A percentile compares a stretch with the other conserved stretches of the same genome.
phyloP scores from a whole-genome alignment of 2,797 vertebrate genomes.

The Sus cebifrons region DNA sequence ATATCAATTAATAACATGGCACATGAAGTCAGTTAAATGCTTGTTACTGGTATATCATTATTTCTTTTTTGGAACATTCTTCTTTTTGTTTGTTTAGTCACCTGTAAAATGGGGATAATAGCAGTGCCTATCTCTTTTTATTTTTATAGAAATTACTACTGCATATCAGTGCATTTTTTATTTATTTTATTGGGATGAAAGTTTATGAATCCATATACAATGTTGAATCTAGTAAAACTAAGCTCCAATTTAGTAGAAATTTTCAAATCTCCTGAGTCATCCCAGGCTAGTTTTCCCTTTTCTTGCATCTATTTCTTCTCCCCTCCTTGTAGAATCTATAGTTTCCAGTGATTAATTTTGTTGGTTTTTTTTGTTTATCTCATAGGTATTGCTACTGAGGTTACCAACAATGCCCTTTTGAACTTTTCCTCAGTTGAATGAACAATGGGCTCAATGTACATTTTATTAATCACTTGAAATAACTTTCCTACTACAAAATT shows the following conservation, averaged over 20 bases:
- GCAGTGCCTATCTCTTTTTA: background rate
- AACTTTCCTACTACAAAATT: background rate
- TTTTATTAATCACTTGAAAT: background rate
- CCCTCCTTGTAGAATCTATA: background rate
- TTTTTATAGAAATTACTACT: background rate
- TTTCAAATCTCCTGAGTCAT: background rate
- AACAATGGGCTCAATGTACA: background rate
- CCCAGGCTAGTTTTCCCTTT: background rate
- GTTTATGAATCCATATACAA: background rate
- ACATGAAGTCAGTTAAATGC: background rate
- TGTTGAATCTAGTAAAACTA: background rate
- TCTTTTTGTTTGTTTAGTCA: background rate
- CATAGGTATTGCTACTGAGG: background rate
- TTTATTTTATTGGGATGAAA: background rate
- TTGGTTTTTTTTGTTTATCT: background rate
- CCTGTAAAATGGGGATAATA: background rate
- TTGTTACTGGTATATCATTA: background rate
- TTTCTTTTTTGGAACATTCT: background rate
- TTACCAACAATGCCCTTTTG: background rate
- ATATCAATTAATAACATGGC: background rate
- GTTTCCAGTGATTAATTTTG: background rate
- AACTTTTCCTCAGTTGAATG: background rate
- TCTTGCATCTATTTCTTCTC: accelerated
- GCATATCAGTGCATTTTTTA: background rate
- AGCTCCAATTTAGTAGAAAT: background rate